Evolutionary conservation across 2,888 invertebrate genomes (phyloP).

Genomic region (Tachina fera): DNA sequence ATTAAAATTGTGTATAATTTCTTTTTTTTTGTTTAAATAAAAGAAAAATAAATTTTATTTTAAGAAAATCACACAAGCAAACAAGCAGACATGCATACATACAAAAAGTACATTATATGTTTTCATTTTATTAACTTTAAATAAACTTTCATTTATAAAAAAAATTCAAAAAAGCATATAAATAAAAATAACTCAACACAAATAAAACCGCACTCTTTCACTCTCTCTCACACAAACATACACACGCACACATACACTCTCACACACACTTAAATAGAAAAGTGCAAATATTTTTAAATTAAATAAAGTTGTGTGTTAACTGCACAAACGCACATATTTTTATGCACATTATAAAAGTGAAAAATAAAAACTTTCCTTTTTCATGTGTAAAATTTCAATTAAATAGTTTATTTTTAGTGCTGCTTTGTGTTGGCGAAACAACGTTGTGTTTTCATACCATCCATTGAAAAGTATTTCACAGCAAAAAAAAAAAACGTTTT

Average conservation of each 20-base stretch:
- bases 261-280: neutral
- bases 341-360: neutral
- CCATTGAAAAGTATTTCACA: slow-evolving; percentile 13
- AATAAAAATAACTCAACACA: neutral
- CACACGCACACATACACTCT: neutral
- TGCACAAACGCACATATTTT: neutral
- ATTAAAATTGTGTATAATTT: slow-evolving; percentile 22
- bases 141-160: slow-evolving; percentile 31
- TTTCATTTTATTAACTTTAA: slow-evolving; percentile 39
- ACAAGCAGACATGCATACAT: neutral
- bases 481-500: slow-evolving; percentile 34
- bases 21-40: slow-evolving; percentile 1
- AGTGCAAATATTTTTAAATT: neutral
- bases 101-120: neutral
- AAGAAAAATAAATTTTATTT: slow-evolving; percentile 5
- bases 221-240: neutral
- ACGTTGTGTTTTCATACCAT: neutral
- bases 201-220: neutral
- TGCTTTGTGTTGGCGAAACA: slow-evolving; percentile 17
- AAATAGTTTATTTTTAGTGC: slow-evolving; percentile 47
- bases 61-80: neutral
- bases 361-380: slow-evolving; percentile 13
- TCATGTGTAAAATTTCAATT: slow-evolving; percentile 48
- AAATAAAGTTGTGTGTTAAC: neutral
- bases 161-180: slow-evolving; percentile 10